Evolutionary conservation across 1,140 invertebrate genomes (phyloP).

Genomic region (Drosophila pachea): DNA sequence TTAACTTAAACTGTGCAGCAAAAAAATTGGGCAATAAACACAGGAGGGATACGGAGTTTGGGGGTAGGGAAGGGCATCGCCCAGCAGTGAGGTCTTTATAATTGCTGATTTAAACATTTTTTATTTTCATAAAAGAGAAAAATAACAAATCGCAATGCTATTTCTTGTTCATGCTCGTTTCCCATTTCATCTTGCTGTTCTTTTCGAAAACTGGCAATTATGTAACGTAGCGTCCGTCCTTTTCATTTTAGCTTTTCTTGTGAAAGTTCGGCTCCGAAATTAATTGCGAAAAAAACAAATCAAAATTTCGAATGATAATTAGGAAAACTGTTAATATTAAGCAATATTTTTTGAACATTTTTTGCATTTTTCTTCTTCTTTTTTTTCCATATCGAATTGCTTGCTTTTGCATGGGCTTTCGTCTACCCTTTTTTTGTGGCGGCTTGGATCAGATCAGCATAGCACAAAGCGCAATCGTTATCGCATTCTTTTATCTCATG

Average conservation of each 20-base stretch:
- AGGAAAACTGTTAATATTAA: constrained; percentile 23
- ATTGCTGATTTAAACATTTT: constrained; percentile 17
- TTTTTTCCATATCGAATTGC: constrained; percentile 61
- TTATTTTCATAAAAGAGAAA: constrained; percentile 17
- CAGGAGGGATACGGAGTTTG: constrained; percentile 4
- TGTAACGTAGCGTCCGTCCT: constrained; percentile 36
- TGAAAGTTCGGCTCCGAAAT: constrained; percentile 58
- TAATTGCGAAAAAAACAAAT: constrained; percentile 8
- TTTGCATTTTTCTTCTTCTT: too few species aligned
- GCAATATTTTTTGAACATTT: constrained; percentile 33
- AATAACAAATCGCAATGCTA: neutral
- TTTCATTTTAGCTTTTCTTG: neutral
- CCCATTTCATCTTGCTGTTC: constrained; percentile 39
- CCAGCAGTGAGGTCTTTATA: constrained; percentile 14
- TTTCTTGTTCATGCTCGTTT: constrained; percentile 35
- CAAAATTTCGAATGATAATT: neutral
- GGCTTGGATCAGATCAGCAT: neutral
- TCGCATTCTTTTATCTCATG: neutral
- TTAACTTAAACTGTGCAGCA: constrained; percentile 72
- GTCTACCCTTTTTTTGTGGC: neutral
- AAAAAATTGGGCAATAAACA: constrained; percentile 56
- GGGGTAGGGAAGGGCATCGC: neutral
- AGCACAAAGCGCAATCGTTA: constrained; percentile 12
- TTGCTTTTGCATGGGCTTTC: constrained; percentile 57
- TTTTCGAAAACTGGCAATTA: constrained; percentile 63